phyloP scores from a whole-genome alignment of 2,888 invertebrate genomes.

The Osedax fenrisi region DNA sequence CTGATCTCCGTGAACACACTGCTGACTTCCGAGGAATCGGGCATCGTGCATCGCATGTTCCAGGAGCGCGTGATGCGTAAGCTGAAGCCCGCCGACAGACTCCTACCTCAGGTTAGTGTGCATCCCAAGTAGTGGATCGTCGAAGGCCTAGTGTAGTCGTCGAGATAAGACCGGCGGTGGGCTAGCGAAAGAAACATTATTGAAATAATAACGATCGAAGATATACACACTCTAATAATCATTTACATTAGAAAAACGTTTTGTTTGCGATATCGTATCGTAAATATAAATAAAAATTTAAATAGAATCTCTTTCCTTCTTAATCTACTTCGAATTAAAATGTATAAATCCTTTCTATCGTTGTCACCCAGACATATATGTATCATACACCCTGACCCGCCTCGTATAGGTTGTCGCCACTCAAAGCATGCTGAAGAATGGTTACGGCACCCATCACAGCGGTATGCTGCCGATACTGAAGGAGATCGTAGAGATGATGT shows the following conservation, averaged over 20 bases:
- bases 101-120: constrained; percentile 74
- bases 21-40: constrained; percentile 71
- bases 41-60: constrained; percentile 72
- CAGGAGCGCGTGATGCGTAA: constrained; percentile 64
- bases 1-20: constrained; percentile 59
- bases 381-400: neutral
- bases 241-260: neutral
- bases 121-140: neutral
- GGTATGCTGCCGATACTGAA: constrained; percentile 95
- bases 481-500: constrained; percentile 94
- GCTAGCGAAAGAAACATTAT: too few species aligned
- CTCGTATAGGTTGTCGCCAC: neutral
- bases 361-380: neutral
- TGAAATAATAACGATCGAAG: too few species aligned
- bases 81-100: constrained; percentile 72
- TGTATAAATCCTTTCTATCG: neutral
- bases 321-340: constrained; percentile 10
- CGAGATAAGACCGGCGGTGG: neutral
- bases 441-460: constrained; percentile 93
- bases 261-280: too few species aligned
- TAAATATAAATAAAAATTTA: too few species aligned
- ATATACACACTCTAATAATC: too few species aligned
- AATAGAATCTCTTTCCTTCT: too few species aligned
- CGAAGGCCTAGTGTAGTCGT: neutral
- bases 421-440: constrained; percentile 62